phyloP scores from a whole-genome alignment of 2,113 vertebrate genomes.

The Oriolus oriolus region DNA sequence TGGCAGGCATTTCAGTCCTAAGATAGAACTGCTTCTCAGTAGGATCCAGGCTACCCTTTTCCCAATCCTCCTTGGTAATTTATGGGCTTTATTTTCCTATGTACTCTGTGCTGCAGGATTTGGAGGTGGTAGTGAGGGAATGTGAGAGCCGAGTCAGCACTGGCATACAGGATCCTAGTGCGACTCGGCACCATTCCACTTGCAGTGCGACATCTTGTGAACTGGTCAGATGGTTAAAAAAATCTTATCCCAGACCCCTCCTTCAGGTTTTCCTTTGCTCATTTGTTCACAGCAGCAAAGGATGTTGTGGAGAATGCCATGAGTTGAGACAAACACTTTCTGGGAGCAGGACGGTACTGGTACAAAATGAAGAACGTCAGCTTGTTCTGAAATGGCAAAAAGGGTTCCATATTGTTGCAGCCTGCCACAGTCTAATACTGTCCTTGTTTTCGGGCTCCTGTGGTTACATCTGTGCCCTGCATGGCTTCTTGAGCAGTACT shows the following conservation, averaged over 20 bases:
- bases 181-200: rapidly evolving
- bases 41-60: neutral
- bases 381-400: neutral
- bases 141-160: neutral
- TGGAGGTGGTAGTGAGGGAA: neutral
- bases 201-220: neutral
- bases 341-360: rapidly evolving
- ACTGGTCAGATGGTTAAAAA: neutral
- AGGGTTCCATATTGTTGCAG: neutral
- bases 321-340: neutral
- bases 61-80: neutral
- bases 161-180: neutral
- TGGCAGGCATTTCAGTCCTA: neutral
- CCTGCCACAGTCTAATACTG: neutral
- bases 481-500: neutral
- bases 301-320: neutral
- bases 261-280: neutral
- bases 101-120: neutral
- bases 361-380: neutral
- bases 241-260: neutral
- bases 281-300: neutral
- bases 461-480: rapidly evolving
- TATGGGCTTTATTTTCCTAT: neutral
- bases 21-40: neutral
- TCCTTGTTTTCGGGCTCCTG: neutral